phyloP scores from a whole-genome alignment of 2,113 vertebrate genomes.

The Carollia perspicillata region DNA sequence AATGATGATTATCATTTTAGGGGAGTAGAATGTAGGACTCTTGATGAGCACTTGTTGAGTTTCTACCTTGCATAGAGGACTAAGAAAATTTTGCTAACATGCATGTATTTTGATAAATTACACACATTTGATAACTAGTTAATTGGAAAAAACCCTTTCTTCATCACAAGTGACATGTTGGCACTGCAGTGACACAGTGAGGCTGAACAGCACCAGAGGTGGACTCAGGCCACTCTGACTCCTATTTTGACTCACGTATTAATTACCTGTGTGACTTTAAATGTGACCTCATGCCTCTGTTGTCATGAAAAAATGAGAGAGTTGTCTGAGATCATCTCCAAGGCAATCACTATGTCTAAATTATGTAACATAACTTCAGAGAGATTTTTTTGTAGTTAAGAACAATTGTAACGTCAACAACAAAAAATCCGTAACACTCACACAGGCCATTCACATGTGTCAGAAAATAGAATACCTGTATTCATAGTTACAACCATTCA shows the following conservation, averaged over 20 bases:
- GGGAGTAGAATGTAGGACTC: background rate
- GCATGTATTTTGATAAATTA: background rate
- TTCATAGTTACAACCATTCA: background rate
- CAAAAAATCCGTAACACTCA: background rate
- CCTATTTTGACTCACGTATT: background rate
- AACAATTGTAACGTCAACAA: background rate
- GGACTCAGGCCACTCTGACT: too few species aligned
- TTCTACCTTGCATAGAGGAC: background rate
- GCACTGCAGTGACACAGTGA: fast-evolving
- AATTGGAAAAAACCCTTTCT: background rate
- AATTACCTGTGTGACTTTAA: background rate
- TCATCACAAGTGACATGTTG: background rate
- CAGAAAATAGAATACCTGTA: background rate
- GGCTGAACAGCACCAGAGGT: background rate
- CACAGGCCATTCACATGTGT: background rate
- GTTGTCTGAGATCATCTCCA: background rate
- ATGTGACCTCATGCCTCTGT: background rate
- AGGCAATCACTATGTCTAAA: background rate
- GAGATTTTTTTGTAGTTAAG: background rate
- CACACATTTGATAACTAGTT: background rate
- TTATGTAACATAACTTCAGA: background rate
- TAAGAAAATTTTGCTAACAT: background rate
- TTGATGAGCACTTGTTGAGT: background rate
- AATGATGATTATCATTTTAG: background rate
- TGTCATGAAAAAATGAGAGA: background rate